Percentiles rank a stretch among this genome's conserved stretches.
These are phyloP conservation scores for Channa argus DNA, from an alignment of 2,113 vertebrate species.

Conservation along the genomic window DNA sequence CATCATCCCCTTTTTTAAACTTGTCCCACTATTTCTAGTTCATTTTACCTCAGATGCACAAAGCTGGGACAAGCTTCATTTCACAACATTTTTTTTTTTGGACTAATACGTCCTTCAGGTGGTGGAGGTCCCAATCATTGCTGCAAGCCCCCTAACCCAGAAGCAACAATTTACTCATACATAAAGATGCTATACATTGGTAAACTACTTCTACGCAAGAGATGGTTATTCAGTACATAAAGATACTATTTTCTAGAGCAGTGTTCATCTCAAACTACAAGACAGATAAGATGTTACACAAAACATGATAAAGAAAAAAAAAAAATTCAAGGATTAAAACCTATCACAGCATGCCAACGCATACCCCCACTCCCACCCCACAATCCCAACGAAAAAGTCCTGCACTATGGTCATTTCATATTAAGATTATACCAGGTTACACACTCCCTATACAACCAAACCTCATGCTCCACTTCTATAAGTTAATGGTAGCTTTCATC, in stretches of 20 bases:
- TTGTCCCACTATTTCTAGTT: conserved; percentile 48
- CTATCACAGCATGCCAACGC: conserved; percentile 78
- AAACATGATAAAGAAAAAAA: conserved; percentile 77
- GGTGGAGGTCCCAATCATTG: conserved; percentile 82
- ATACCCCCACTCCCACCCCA: conserved; percentile 57
- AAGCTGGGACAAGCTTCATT: conserved; percentile 52
- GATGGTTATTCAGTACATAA: conserved; percentile 81
- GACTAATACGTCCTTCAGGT: conserved; percentile 57
- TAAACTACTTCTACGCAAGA: conserved; percentile 84
- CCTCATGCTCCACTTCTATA: conserved; percentile 72
- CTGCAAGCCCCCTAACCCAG: conserved; percentile 79
- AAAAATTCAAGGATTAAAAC: conserved; percentile 78
- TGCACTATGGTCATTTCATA: conserved; percentile 55
- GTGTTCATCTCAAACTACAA: conserved; percentile 85
- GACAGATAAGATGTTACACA: conserved; percentile 81
- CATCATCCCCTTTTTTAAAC: conserved; percentile 56
- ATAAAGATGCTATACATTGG: conserved; percentile 87
- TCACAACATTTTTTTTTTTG: conserved; percentile 22
- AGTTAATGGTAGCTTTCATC: conserved; percentile 35
- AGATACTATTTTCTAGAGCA: conserved; percentile 84
- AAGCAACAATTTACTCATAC: conserved; percentile 90
- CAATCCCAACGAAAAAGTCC: conserved; percentile 45
- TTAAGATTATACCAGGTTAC: conserved; percentile 66
- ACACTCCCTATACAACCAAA: conserved; percentile 89
- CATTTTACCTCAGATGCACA: conserved; percentile 49